phyloP scores from a whole-genome alignment of 2,888 invertebrate genomes.

The Agrotis exclamationis region DNA sequence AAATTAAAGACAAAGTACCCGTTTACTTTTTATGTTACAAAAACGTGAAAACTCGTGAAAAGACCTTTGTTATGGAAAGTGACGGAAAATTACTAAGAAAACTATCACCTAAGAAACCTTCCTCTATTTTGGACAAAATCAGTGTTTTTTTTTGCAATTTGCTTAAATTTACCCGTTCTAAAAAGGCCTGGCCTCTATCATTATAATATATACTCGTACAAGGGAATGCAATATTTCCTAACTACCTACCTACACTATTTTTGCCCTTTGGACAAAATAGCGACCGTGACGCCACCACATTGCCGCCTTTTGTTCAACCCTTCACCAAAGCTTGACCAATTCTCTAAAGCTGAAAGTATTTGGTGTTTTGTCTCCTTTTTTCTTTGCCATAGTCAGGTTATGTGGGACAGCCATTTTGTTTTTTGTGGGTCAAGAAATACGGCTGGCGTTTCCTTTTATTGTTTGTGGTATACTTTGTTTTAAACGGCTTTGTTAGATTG shows the following conservation, averaged over 20 bases:
- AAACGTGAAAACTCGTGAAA: neutral
- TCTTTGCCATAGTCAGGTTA: conserved; percentile 22
- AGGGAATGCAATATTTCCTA: conserved; percentile 30
- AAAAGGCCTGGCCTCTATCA: neutral
- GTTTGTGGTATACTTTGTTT: conserved; percentile 15
- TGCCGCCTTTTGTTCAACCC: conserved; percentile 36
- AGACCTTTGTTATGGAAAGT: neutral
- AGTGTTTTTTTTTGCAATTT: neutral
- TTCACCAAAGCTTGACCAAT: conserved; percentile 53
- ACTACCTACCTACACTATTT: conserved; percentile 2
- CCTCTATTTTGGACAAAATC: too few species aligned
- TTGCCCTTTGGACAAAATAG: conserved; percentile 24
- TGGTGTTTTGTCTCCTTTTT: conserved; percentile 33
- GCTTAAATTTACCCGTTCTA: neutral
- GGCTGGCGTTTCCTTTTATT: conserved; percentile 23
- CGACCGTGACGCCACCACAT: conserved; percentile 24
- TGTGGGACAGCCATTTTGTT: conserved; percentile 36
- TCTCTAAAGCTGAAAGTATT: conserved; percentile 25
- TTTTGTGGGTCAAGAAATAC: conserved; percentile 28
- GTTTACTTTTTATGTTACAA: neutral
- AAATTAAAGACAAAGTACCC: too few species aligned
- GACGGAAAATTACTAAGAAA: neutral
- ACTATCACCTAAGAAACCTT: neutral
- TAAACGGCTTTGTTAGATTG: conserved; percentile 14
- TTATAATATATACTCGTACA: too few species aligned